phyloP scores from a whole-genome alignment of 2,888 invertebrate species.

The Amiota mariae region DNA sequence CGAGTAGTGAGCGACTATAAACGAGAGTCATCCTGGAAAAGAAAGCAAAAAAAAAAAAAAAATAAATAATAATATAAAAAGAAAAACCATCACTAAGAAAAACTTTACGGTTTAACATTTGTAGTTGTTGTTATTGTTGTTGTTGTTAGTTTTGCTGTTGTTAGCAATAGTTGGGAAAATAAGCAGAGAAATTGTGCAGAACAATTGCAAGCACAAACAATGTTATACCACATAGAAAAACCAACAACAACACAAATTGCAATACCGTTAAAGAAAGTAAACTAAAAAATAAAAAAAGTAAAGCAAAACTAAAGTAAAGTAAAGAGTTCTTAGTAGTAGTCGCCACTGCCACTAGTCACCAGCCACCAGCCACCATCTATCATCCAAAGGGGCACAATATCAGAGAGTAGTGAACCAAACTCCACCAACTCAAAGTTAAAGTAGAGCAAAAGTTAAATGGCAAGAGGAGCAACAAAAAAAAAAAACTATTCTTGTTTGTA shows the following conservation, averaged over 20 bases:
- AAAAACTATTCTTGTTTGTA: neutral
- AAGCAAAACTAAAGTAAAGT: slow-evolving; percentile 51
- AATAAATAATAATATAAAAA: too few relatives aligned
- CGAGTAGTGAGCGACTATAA: slow-evolving; percentile 9
- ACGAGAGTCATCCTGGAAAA: neutral
- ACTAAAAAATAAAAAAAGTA: slow-evolving; percentile 57
- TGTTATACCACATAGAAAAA: slow-evolving; percentile 44
- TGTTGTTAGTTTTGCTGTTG: too few relatives aligned
- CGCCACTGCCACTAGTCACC: neutral
- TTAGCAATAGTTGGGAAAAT: slow-evolving; percentile 15
- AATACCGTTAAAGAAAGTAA: slow-evolving; percentile 21
- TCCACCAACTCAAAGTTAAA: slow-evolving; percentile 1
- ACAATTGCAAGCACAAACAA: slow-evolving; percentile 62
- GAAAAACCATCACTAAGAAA: neutral
- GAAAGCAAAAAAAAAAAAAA: slow-evolving; percentile 26
- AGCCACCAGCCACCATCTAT: neutral
- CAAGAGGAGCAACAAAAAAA: neutral
- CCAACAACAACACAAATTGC: slow-evolving; percentile 37
- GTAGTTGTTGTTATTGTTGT: too few relatives aligned
- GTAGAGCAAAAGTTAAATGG: slow-evolving; percentile 19
- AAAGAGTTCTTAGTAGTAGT: slow-evolving; percentile 8
- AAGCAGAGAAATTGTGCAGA: slow-evolving; percentile 57
- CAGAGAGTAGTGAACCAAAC: neutral
- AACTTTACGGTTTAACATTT: neutral
- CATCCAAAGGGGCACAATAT: neutral